Base-by-base conservation (phyloP, 1,140 invertebrate species). In the Drosophila funebris region DNA sequence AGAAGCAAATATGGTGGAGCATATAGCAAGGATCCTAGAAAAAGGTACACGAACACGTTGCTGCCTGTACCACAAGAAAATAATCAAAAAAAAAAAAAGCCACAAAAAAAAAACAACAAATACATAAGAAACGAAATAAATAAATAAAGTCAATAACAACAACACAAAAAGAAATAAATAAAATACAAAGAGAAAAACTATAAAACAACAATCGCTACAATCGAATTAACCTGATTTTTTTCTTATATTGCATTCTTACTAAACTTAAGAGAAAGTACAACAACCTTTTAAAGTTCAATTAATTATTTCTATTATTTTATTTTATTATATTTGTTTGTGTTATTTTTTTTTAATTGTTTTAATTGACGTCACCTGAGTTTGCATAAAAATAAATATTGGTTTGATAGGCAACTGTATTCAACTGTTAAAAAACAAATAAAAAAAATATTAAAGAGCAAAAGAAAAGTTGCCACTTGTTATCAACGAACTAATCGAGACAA, bases 1-100 rank as follows among this genome's bases (percentile, higher is more conserved):
- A 95, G 97, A 93, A 96, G 97, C 95, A 98, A 98, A 95, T 99
- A 98, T 95, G 97, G 97, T 94, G 98, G 98, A 94, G 96, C 97
- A 93, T 98, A 98, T 95, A 98, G 96, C 95, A 97, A 97, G 95
- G 97, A 98, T 95, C 95, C 97, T 94, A 97, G 97, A 95, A 97
- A 97, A 96, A 98, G 97, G 97, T 98, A 97, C 94, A 92, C 94
- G 87, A 79, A 85, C 62, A 89, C 66, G 80, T 73, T 82, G 83
- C 88, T 84, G 81, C 75, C 82, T 84, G 85, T 89, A 89, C 78
- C 76, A 81, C 80, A 84, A 73, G 73, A 68, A 77, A 67, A 68
- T n/a, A n/a, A n/a, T n/a, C n/a, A 66, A 66, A 27, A 53, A 74
- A 77, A 78, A 71, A 44, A 63, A 70, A 68, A 70, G 60, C 39